A percentile compares a stretch with the other conserved stretches of the same genome.
phyloP scores from a whole-genome alignment of 2,797 vertebrate species.

The Danio jaintianensis region DNA sequence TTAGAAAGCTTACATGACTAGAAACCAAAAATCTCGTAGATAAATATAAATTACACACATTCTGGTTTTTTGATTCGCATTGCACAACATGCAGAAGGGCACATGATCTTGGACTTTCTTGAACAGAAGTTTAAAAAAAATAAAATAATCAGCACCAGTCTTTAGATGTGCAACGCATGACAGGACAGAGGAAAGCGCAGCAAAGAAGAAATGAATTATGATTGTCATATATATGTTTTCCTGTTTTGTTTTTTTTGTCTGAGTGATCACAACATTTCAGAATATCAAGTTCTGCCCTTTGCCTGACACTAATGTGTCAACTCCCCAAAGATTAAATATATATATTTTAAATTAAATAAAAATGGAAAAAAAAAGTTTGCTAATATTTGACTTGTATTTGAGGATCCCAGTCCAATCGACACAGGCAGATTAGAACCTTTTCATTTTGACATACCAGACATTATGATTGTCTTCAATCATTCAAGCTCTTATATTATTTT shows the following conservation, averaged over 20 bases:
- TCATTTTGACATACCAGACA: not conserved
- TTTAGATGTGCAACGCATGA: slow-evolving; percentile 13
- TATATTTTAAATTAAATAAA: not conserved
- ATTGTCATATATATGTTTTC: not conserved
- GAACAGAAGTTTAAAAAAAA: not conserved
- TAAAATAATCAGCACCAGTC: slow-evolving; percentile 59
- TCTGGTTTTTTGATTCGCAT: slow-evolving; percentile 73
- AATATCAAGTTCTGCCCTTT: slow-evolving; percentile 2
- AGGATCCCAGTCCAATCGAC: not conserved
- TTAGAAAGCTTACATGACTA: slow-evolving; percentile 66
- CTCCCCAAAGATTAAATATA: not conserved
- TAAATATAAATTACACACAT: slow-evolving; percentile 80
- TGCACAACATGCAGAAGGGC: slow-evolving; percentile 74
- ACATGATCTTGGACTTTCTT: slow-evolving; percentile 52
- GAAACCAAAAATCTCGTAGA: slow-evolving; percentile 65
- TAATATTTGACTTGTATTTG: not conserved
- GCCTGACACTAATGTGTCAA: not conserved
- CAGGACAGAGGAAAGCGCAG: slow-evolving; percentile 1
- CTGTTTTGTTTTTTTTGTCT: not conserved
- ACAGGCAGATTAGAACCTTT: slow-evolving; percentile 31
- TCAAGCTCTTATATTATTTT: not conserved
- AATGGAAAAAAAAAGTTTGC: not conserved
- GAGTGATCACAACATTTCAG: slow-evolving; percentile 3
- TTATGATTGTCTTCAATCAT: slow-evolving; percentile 20
- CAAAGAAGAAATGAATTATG: not conserved